phyloP scores from a whole-genome alignment of 2,797 vertebrate genomes.

The Bryconaethiops microstoma region DNA sequence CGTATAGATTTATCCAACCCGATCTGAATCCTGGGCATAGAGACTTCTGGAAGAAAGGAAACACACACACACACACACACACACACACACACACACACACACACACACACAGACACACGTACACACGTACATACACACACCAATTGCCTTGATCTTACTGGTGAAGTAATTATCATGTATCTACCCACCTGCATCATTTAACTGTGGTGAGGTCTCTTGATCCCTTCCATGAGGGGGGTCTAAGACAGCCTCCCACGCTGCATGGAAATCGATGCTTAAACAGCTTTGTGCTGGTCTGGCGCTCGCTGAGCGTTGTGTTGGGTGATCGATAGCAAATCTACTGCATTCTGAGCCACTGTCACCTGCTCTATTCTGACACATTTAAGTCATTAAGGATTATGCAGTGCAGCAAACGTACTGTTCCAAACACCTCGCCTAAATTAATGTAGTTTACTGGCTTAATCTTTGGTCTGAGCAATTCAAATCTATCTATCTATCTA shows the following conservation, averaged over 20 bases:
- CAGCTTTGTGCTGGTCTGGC: constrained; percentile 32
- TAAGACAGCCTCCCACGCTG: constrained; percentile 20
- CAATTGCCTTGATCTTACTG: neutral
- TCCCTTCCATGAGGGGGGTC: constrained; percentile 22
- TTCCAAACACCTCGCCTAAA: neutral
- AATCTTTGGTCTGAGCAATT: no score
- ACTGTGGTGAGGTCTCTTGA: constrained; percentile 33
- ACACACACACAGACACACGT: no score
- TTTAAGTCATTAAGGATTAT: constrained; percentile 35
- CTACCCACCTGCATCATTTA: constrained; percentile 35
- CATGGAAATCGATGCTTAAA: constrained; percentile 53
- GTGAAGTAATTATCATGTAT: constrained; percentile 42
- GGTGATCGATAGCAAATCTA: constrained; percentile 47
- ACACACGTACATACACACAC: no score
- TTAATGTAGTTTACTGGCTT: no score
- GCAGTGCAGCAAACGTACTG: constrained; percentile 12
- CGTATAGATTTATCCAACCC: neutral
- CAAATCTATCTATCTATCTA: no score
- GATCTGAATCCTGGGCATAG: constrained; percentile 3
- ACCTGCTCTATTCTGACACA: constrained; percentile 27
- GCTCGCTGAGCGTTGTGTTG: constrained; percentile 37
- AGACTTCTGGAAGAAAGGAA: constrained; percentile 20
- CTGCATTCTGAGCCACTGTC: constrained; percentile 37
- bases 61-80: no score
- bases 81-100: no score